phyloP scores from a whole-genome alignment of 2,113 vertebrate genomes.

The Gallinago paraguaiae region DNA sequence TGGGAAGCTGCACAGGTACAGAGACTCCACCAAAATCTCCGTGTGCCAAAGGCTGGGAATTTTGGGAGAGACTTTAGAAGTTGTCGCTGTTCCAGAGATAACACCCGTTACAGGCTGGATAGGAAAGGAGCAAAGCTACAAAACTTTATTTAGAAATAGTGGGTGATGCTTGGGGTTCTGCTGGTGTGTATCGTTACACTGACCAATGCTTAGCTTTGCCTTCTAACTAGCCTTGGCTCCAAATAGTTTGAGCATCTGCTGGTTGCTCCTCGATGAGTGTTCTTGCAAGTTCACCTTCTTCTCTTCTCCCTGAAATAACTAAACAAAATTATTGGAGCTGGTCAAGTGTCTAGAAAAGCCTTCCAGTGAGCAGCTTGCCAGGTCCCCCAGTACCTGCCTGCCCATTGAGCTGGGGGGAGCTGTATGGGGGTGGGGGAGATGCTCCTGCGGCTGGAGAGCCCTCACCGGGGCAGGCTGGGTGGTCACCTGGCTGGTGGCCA shows the following conservation, averaged over 20 bases:
- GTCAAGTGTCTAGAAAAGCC: background rate
- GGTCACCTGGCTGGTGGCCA: rapidly evolving
- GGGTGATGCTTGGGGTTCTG: background rate
- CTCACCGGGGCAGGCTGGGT: rapidly evolving
- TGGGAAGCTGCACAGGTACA: background rate
- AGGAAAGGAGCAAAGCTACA: background rate
- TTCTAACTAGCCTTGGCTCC: background rate
- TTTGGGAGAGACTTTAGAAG: background rate
- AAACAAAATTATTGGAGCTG: background rate
- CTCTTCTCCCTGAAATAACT: background rate
- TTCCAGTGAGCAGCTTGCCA: background rate
- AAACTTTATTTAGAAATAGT: background rate
- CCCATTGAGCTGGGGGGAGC: background rate
- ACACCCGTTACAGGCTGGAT: background rate
- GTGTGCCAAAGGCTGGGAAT: background rate
- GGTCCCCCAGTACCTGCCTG: background rate
- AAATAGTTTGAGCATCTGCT: background rate
- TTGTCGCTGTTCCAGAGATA: background rate
- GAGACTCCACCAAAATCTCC: background rate
- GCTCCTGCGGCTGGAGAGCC: background rate
- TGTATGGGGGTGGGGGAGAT: background rate
- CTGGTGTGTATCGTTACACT: background rate
- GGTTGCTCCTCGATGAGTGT: background rate
- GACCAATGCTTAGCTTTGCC: background rate
- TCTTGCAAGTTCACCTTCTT: background rate